Evolutionary conservation across 1,140 invertebrate species (phyloP).

Genomic region (Coptotermes formosanus): DNA sequence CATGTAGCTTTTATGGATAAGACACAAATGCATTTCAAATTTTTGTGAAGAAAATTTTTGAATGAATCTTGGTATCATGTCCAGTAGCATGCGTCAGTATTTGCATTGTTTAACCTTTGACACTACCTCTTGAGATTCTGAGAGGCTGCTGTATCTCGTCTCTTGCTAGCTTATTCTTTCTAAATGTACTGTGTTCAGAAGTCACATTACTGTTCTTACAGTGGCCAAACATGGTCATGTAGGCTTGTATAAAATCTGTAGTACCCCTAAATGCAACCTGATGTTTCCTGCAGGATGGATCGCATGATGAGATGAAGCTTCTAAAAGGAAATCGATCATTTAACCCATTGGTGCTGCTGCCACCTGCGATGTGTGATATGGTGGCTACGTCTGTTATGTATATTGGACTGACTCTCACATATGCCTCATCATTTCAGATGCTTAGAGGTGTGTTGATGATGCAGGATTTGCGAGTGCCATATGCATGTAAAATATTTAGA

Average conservation of each 20-base stretch:
- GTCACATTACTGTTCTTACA: not conserved
- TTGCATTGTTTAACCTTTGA: too few relatives aligned
- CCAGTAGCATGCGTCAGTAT: too few relatives aligned
- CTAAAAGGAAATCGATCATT: constrained; percentile 68
- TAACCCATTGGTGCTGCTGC: constrained; percentile 77
- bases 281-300: constrained; percentile 52
- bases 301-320: constrained; percentile 56
- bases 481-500: too few relatives aligned
- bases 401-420: constrained; percentile 87
- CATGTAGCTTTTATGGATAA: too few relatives aligned
- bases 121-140: too few relatives aligned
- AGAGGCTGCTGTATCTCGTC: too few relatives aligned
- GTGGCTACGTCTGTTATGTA: constrained; percentile 84
- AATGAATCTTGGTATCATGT: too few relatives aligned
- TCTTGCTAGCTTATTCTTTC: too few relatives aligned
- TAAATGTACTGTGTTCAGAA: not conserved
- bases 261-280: constrained; percentile 33
- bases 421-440: constrained; percentile 96
- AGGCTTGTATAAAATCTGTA: too few relatives aligned
- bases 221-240: not conserved
- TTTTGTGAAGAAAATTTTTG: too few relatives aligned
- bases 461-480: too few relatives aligned
- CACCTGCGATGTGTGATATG: constrained; percentile 85
- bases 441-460: constrained; percentile 65
- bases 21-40: too few relatives aligned